Conservation (phyloP, 2,797 vertebrate genomes). For the Otus scops region DNA sequence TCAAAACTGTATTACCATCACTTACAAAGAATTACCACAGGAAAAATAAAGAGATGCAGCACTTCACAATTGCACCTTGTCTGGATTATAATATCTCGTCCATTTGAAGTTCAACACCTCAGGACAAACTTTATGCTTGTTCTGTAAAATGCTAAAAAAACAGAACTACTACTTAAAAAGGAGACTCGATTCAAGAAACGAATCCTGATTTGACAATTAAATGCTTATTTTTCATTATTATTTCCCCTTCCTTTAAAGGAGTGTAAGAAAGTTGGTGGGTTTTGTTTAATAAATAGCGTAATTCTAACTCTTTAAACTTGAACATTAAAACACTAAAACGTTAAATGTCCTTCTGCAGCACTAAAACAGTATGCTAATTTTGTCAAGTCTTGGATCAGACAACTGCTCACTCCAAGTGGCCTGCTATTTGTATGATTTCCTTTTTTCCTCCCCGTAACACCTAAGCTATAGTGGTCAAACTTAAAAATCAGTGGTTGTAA, state of each 20-base stretch:
- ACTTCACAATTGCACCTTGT: not conserved
- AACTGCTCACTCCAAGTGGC: not conserved
- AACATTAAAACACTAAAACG: not conserved
- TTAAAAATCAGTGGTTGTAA: not conserved
- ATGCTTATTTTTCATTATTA: not conserved
- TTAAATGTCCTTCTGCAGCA: not conserved
- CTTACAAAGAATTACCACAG: not conserved
- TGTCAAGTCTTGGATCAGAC: not conserved
- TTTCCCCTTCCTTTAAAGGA: not conserved
- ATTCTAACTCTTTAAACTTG: not conserved
- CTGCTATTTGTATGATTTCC: not conserved
- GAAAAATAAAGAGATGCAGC: not conserved
- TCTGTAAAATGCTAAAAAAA: not conserved
- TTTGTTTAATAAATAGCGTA: not conserved
- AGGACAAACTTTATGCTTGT: not conserved
- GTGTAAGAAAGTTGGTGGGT: rapidly evolving
- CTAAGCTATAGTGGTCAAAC: not conserved
- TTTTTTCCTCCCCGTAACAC: not conserved
- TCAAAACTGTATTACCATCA: not conserved
- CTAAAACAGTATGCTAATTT: not conserved
- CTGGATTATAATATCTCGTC: not conserved
- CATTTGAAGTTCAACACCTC: not conserved
- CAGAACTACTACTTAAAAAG: not conserved
- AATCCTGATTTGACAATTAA: not conserved
- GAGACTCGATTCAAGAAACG: not conserved